These are phyloP conservation scores for Glaucopsyche alexis DNA, from an alignment of 2,888 invertebrate genomes.

Conservation along the genomic window DNA sequence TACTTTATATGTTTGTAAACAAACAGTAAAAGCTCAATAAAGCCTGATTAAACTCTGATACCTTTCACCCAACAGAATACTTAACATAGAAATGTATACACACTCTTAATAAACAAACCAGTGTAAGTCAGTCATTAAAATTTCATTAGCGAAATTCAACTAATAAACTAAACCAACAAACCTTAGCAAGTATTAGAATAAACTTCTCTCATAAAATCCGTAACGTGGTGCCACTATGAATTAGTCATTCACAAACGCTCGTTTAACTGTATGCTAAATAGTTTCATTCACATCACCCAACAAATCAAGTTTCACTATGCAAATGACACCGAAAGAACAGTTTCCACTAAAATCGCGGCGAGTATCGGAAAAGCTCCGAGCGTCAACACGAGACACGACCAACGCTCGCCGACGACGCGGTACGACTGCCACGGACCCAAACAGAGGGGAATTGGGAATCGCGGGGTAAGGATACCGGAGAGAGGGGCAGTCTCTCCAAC, in stretches of 20 bases:
- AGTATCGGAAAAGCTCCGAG: constrained; percentile 36
- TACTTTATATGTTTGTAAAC: constrained; percentile 22
- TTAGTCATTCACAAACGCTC: constrained; percentile 42
- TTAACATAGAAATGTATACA: constrained; percentile 11
- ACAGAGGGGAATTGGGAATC: constrained; percentile 50
- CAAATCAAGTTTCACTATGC: constrained; percentile 70
- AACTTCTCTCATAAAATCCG: constrained; percentile 43
- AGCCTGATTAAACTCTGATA: constrained; percentile 10
- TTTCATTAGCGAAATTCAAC: constrained; percentile 10
- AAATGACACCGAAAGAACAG: constrained; percentile 67
- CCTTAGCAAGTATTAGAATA: constrained; percentile 31
- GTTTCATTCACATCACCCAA: constrained; percentile 60
- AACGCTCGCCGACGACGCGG: constrained; percentile 56
- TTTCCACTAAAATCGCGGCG: constrained; percentile 61
- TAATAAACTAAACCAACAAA: constrained; percentile 23
- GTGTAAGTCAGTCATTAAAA: constrained; percentile 20
- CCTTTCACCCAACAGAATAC: constrained; percentile 12
- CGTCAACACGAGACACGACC: constrained; percentile 53
- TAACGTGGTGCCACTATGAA: constrained; percentile 36
- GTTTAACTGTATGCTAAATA: constrained; percentile 39
- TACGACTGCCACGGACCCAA: constrained; percentile 57
- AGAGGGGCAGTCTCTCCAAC: constrained; percentile 58
- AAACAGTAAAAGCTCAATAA: constrained; percentile 24
- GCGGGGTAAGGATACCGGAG: constrained; percentile 57
- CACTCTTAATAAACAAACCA: neutral